These are phyloP conservation scores for Umimayanthus kanabou DNA, from an alignment of 92 coral and sea anemone genomes.

Conservation along the genomic window DNA sequence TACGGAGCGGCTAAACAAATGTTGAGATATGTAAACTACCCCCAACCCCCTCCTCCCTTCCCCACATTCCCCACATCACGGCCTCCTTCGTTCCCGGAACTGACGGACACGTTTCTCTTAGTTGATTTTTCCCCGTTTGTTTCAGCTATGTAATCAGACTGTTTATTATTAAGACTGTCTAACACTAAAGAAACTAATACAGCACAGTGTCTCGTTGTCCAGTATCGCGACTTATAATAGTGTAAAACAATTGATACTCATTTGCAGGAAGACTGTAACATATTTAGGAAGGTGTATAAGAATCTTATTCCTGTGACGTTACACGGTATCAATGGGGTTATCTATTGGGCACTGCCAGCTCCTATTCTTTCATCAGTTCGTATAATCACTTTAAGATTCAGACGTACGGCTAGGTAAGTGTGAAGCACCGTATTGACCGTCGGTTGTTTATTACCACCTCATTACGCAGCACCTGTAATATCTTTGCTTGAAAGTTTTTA, in stretches of 20 bases:
- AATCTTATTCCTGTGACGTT: slow-evolving; percentile 14
- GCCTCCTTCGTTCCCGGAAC: background rate
- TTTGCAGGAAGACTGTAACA: slow-evolving; percentile 10
- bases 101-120: background rate
- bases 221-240: background rate
- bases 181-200: background rate
- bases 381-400: too few species aligned
- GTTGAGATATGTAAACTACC: too few species aligned
- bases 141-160: background rate
- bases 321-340: background rate
- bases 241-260: background rate
- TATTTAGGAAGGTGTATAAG: background rate
- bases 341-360: background rate
- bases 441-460: background rate
- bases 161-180: background rate
- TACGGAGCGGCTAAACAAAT: background rate
- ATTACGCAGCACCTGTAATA: background rate
- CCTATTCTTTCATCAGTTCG: too few species aligned
- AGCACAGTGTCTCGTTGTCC: background rate
- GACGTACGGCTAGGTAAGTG: background rate
- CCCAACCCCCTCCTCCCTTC: too few species aligned
- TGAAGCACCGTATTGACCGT: background rate
- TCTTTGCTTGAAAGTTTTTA: background rate
- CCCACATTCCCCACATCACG: too few species aligned
- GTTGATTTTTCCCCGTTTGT: background rate